Conservation (phyloP, 2,888 invertebrate species). For the Andrena camellia region DNA sequence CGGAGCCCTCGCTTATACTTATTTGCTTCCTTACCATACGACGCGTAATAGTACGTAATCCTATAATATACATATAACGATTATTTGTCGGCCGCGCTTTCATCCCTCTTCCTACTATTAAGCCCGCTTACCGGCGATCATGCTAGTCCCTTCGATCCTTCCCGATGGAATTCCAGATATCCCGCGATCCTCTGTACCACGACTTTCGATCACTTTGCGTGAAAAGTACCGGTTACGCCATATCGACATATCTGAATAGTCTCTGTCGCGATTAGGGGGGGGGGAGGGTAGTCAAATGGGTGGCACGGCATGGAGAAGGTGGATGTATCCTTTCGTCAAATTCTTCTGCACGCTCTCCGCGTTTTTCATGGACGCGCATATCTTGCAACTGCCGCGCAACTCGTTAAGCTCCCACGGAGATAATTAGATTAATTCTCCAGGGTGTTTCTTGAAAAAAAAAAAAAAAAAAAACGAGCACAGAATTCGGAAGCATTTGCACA, state of each 20-base stretch:
- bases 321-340: no score
- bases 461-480: no score
- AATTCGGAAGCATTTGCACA: no score
- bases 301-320: background rate
- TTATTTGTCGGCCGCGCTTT: constrained; percentile 37
- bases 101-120: constrained; percentile 56
- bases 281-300: background rate
- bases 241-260: background rate
- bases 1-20: constrained; percentile 30
- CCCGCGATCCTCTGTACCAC: background rate
- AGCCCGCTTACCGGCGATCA: background rate
- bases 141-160: background rate
- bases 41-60: constrained; percentile 47
- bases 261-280: background rate
- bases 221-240: background rate
- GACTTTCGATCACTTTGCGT: background rate
- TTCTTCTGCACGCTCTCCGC: no score
- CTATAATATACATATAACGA: constrained; percentile 57
- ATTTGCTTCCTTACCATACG: constrained; percentile 48
- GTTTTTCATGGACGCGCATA: no score
- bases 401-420: no score
- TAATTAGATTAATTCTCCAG: no score
- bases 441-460: no score
- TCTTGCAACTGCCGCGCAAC: no score
- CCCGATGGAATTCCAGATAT: constrained; percentile 31